Conservation (phyloP, 2,797 vertebrate genomes). For the Myotis pilosus region DNA sequence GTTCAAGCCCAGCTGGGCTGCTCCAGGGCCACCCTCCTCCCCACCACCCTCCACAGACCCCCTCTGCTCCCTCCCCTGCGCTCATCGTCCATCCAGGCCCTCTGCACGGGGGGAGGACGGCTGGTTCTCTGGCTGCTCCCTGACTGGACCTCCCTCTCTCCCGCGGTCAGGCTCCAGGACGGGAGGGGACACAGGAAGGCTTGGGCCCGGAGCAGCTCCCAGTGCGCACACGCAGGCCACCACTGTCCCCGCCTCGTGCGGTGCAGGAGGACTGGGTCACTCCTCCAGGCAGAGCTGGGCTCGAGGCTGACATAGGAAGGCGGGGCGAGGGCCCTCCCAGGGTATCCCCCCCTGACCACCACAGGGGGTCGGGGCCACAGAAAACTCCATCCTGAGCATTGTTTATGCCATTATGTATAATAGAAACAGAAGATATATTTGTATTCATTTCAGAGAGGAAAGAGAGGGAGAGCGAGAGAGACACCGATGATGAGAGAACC, state of each 20-base stretch:
- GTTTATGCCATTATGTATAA: background rate
- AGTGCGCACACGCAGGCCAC: fast-evolving
- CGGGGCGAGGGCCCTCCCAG: background rate
- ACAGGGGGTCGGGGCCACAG: background rate
- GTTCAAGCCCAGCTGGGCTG: background rate
- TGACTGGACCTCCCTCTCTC: background rate
- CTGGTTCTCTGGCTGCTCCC: background rate
- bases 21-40: too few species aligned
- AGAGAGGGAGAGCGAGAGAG: too few species aligned
- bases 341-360: background rate
- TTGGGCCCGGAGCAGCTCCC: background rate
- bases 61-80: background rate
- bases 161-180: background rate
- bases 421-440: too few species aligned
- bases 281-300: background rate
- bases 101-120: too few species aligned
- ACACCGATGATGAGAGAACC: too few species aligned
- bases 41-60: background rate
- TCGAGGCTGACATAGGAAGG: background rate
- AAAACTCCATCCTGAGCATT: background rate
- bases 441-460: too few species aligned
- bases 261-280: fast-evolving
- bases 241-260: background rate
- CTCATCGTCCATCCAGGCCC: background rate
- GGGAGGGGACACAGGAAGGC: too few species aligned